phyloP scores from a whole-genome alignment of 2,888 invertebrate genomes.

The Catonia carolina region DNA sequence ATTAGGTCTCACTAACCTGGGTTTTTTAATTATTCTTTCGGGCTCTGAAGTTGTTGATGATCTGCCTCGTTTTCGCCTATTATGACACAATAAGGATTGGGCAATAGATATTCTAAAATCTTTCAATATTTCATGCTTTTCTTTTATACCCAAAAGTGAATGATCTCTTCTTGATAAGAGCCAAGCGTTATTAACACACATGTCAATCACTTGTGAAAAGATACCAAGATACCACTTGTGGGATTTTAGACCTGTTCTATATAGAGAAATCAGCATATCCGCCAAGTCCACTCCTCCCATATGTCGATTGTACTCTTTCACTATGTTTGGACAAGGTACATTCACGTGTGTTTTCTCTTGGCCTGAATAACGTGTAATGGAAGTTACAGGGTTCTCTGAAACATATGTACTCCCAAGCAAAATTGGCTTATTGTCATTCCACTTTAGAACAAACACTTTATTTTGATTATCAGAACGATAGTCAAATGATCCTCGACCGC shows the following conservation, averaged over 20 bases:
- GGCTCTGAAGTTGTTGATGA: background rate
- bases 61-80: background rate
- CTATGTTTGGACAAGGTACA: constrained; percentile 17
- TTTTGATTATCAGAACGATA: constrained; percentile 23
- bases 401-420: constrained; percentile 28
- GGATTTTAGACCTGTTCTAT: constrained; percentile 5
- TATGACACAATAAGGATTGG: background rate
- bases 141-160: constrained; percentile 9
- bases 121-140: constrained; percentile 5
- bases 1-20: constrained; percentile 3
- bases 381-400: constrained; percentile 20
- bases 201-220: constrained; percentile 7
- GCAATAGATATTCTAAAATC: constrained; percentile 13
- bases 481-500: constrained; percentile 26
- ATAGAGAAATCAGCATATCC: constrained; percentile 20
- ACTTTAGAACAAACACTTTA: constrained; percentile 29
- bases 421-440: constrained; percentile 33
- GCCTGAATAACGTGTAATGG: constrained; percentile 22
- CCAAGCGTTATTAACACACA: constrained; percentile 12
- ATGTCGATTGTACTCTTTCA: constrained; percentile 22
- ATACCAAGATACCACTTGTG: background rate
- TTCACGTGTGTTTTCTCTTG: constrained; percentile 6
- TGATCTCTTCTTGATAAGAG: constrained; percentile 7
- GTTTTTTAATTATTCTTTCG: constrained; percentile 5
- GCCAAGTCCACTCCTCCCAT: constrained; percentile 24